Base-by-base conservation (phyloP, 1,140 invertebrate genomes). In the Listronotus bonariensis region DNA sequence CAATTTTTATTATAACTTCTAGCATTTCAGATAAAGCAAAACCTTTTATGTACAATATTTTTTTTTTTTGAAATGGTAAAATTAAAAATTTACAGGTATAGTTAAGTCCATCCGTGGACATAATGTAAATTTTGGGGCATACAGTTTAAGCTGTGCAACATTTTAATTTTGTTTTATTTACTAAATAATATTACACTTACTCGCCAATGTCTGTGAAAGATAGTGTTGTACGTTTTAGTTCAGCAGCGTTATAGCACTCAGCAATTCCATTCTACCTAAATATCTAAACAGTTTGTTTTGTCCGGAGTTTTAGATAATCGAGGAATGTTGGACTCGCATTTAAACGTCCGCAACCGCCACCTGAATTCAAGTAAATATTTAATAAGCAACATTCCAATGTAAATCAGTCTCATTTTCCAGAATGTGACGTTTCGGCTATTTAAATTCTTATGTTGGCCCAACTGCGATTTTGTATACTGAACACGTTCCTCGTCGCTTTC, bases 321-420 rank as follows among this genome's bases (percentile, higher is more conserved):
- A 56, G 36, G 53, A 64, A 55, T 64, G 61, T 54, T 18, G 51
- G 49, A 38, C 20, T 46, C 48, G 59, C 49, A 62, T 62, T 62
- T 64, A 56, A 64, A 64, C 45, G 61, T 64, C 61, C 61, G 20
- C 61, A 64, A 46, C 59, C 41, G 51, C 53, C 53, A 64, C 61
- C 61, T 64, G 61, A 64, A 64, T 64, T 45, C 61, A 38, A 58
- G 45, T 69, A 75, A 76, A 72, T 76, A 76, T 76, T 76, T 75
- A 76, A 76, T 76, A 76, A 74, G 68, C 69, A 68, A 65, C 73
- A 76, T 76, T 76, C 75, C 75, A 72, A 76, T 76, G 75, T 72
- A 73, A 76, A 76, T 76, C 73, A 71, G 69, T 74, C 72, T 72
- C 74, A 76, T 76, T 76, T 74, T 70, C 70, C 64, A 43, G 71